Base-by-base conservation (phyloP, 2,797 vertebrate genomes). In the Sebastiscus albofasciatus region DNA sequence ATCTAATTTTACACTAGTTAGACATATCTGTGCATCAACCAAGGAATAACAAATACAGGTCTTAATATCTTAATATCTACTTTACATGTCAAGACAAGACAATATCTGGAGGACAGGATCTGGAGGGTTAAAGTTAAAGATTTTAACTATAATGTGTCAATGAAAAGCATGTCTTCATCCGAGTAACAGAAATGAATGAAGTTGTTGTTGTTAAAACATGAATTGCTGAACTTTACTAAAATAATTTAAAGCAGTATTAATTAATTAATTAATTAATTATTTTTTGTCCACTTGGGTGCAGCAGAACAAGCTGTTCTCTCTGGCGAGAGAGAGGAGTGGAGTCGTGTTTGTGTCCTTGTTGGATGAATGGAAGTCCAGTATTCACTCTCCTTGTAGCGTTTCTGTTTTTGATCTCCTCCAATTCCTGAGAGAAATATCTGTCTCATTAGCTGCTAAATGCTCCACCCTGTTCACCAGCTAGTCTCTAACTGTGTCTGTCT, bases 41-140 rank as follows among this genome's bases (percentile, higher is more conserved):
- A 56, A 56, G 10, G 12, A 26, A 56, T 26, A 8, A 56, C 22
- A 55, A 24, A 55, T 24, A 24, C 54, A 55, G 0, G 49, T 54
- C 49, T 54, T 54, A 54, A n/a, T 54, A 54, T 54, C n/a, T 46
- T 8, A 18, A 46, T 46, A 46, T 46, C 42, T 18, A 46, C 42
- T 46, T 46, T 46, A 0, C 42, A 46, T 46, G 20, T 52, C 18
- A 52, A 52, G 16, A 52, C 46, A 52, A 52, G 46, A 52, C 46
- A 52, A 52, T 0, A 0, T 42, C 39, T 20, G 46, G 7, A 20
- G 18, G 7, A 49, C 8, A 20, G 0, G 39, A 1, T 0, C 39
- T 20, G 39, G 39, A 42, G 14, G 39, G 39, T 16, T 42, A 42
- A 0, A 42, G 39, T 42, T 42, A 42, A 42, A 20, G 20, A 52